Evolutionary conservation across 2,888 invertebrate genomes (phyloP), one percentile per base, ranked within the genome.

Genomic region (Heliconius hortense): DNA sequence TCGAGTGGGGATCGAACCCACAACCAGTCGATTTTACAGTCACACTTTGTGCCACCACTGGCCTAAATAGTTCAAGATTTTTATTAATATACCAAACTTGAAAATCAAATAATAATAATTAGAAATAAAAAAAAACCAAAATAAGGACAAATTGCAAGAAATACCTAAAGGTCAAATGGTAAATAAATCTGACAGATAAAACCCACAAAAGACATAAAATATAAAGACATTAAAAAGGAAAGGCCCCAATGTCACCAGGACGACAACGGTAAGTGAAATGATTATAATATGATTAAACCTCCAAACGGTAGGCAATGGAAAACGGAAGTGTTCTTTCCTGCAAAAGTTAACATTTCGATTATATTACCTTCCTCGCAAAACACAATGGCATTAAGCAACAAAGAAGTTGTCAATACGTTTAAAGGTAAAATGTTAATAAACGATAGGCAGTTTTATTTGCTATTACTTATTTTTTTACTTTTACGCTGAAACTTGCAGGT

Each of bases 271-370:
- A 72, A 72, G 21, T 76, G 67, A 68, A 69, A 56, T 56, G n/a
- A 73, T 69, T 53, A 15, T 15, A 53, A 48, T 48, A 18, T 10
- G 8, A 53, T 56, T 56, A 31, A 69, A 35, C 67, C 72, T 73
- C 63, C 28, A 76, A 73, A 76, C 62, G 13, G 62, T 43, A 76
- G 71, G 69, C 35, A 26, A 74, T 67, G 76, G 63, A 72, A 69
- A 68, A 73, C 68, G 76, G 76, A 76, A 73, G 73, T 43, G 63
- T 26, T 53, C 35, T 39, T 76, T 76, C 76, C 73, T 73, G 69
- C 70, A 71, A 71, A 71, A 66, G 75, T 75, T 70, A 71, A 75
- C 39, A 64, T 21, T 71, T 64, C 59, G 64, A 66, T 75, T 75
- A 64, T 66, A 59, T 53, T 28, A 11, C 48, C 66, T 39, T 71